Evolutionary conservation across 2,888 invertebrate species (phyloP).

Genomic region (Polydrusus pterygomalis): DNA sequence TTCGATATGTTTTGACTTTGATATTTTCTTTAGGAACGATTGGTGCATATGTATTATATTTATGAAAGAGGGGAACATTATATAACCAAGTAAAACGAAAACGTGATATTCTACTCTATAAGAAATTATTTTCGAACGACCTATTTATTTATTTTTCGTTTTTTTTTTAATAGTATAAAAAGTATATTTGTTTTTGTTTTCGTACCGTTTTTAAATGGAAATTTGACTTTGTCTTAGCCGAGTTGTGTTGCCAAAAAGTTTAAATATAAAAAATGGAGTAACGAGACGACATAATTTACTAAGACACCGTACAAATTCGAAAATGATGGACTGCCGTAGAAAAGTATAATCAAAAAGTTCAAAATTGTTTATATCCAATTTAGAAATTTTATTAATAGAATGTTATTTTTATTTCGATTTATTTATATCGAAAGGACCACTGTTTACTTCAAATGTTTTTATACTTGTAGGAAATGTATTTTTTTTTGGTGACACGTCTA

Average conservation of each 20-base stretch:
- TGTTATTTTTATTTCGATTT: conserved; percentile 14
- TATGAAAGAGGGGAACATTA: conserved; percentile 37
- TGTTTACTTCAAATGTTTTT: neutral
- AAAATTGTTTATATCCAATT: conserved; percentile 30
- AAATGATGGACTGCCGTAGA: conserved; percentile 41
- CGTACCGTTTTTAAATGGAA: conserved; percentile 13
- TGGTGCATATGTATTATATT: conserved; percentile 6
- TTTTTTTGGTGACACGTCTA: too few species aligned
- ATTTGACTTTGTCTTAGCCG: neutral
- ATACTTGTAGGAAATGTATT: neutral
- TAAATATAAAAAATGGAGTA: neutral
- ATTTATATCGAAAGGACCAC: neutral
- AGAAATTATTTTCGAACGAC: conserved; percentile 54
- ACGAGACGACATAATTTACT: conserved; percentile 6
- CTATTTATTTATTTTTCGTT: conserved; percentile 51
- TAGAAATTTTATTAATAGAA: conserved; percentile 3
- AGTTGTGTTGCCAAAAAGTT: neutral
- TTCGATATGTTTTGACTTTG: too few species aligned
- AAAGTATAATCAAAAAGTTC: conserved; percentile 44
- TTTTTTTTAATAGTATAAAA: conserved; percentile 31
- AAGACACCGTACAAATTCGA: conserved; percentile 10
- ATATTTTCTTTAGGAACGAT: too few species aligned
- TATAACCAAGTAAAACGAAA: conserved; percentile 36
- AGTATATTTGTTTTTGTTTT: conserved; percentile 29
- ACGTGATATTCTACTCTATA: conserved; percentile 52